Evolutionary conservation across 2,888 invertebrate species (phyloP).

Genomic region (Catocala nupta): DNA sequence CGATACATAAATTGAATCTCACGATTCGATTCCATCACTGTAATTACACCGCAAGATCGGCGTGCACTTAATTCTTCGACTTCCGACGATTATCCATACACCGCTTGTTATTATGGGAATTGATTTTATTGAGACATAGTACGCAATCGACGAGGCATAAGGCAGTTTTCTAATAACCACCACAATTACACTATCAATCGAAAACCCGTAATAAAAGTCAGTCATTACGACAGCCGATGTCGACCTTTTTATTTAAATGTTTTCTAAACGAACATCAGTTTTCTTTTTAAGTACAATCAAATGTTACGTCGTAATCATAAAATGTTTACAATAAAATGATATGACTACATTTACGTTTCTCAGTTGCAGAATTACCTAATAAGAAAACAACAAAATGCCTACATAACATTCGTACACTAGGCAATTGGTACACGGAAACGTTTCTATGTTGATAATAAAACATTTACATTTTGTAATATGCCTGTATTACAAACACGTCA

Average conservation of each 20-base stretch:
- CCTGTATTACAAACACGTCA: no score
- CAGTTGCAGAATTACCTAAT: background rate
- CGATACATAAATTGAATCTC: conserved; percentile 79
- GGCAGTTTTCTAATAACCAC: conserved; percentile 58
- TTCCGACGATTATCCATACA: conserved; percentile 72
- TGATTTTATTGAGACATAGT: conserved; percentile 70
- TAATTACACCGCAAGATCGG: conserved; percentile 70
- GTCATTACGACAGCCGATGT: conserved; percentile 44
- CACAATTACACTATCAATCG: conserved; percentile 56
- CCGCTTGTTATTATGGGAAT: conserved; percentile 69
- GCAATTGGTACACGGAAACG: background rate
- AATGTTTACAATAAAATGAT: conserved; percentile 26
- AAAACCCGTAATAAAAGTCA: conserved; percentile 45
- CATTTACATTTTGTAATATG: background rate
- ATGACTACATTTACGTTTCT: conserved; percentile 20
- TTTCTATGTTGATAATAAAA: background rate
- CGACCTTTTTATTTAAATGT: conserved; percentile 42
- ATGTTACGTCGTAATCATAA: conserved; percentile 19
- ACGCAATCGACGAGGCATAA: conserved; percentile 51
- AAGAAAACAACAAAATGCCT: conserved; percentile 12
- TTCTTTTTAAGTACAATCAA: conserved; percentile 18
- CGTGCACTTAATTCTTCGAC: conserved; percentile 70
- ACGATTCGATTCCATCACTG: conserved; percentile 73
- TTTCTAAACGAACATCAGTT: conserved; percentile 28
- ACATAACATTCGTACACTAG: background rate